Evolutionary conservation across 2,797 vertebrate species (phyloP).

Genomic region (Hozukius guyotensis): DNA sequence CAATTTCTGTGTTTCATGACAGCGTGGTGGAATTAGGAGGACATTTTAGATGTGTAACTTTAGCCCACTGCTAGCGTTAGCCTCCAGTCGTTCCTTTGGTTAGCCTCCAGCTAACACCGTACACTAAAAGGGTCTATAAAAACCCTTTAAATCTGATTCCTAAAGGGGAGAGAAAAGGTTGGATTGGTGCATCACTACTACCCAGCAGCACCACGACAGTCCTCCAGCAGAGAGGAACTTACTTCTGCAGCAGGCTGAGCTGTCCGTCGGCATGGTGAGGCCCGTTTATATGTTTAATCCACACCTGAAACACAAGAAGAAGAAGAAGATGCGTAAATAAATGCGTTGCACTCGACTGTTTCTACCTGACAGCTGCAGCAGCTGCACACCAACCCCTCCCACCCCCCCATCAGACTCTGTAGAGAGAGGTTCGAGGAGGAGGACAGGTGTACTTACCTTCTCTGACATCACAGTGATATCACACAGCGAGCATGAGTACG

Average conservation of each 20-base stretch:
- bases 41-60: too few relatives aligned
- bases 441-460: slow-evolving; percentile 74
- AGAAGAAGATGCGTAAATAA: not conserved
- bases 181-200: too few relatives aligned
- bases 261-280: slow-evolving; percentile 78
- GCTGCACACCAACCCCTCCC: not conserved
- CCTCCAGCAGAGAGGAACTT: slow-evolving; percentile 16
- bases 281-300: slow-evolving; percentile 74
- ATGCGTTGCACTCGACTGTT: not conserved
- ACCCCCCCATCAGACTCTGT: not conserved
- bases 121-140: too few relatives aligned
- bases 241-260: slow-evolving; percentile 77
- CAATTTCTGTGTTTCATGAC: too few relatives aligned
- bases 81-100: too few relatives aligned
- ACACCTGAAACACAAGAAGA: slow-evolving; percentile 68
- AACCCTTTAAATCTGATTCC: too few relatives aligned
- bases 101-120: too few relatives aligned
- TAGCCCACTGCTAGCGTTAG: too few relatives aligned
- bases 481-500: slow-evolving; percentile 82
- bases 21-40: too few relatives aligned
- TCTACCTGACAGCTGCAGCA: not conserved
- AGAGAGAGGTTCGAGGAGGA: slow-evolving; percentile 12
- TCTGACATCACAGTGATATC: slow-evolving; percentile 79
- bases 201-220: too few relatives aligned
- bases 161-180: too few relatives aligned